Percentiles rank a stretch among this genome's conserved stretches.
Conservation (phyloP, 2,113 vertebrate genomes). For the Passer domesticus region DNA sequence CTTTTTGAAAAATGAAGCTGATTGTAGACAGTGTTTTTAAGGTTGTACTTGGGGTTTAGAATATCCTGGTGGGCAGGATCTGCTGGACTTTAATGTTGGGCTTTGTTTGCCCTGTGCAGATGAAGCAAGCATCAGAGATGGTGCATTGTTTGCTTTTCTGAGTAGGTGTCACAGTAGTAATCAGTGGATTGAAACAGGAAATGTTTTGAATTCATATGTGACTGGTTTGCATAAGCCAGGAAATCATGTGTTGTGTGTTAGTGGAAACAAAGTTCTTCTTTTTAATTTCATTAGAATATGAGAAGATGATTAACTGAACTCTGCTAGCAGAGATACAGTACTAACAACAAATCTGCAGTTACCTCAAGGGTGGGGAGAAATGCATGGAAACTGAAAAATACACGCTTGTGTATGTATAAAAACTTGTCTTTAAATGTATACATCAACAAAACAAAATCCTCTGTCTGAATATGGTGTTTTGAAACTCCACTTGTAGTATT, state of each 20-base stretch:
- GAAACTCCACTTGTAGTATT: neutral
- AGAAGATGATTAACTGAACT: neutral
- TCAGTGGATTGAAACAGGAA: slow-evolving; percentile 10
- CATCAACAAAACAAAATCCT: neutral
- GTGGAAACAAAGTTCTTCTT: neutral
- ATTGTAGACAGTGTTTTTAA: neutral
- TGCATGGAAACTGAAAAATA: neutral
- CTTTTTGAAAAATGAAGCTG: neutral
- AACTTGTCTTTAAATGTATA: neutral
- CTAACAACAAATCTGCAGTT: neutral
- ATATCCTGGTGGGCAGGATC: neutral
- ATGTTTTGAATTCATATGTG: neutral
- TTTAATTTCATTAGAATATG: neutral
- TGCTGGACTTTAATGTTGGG: neutral
- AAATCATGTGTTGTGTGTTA: neutral
- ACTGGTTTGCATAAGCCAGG: neutral
- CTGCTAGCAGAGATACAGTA: neutral
- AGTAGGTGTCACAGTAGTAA: neutral
- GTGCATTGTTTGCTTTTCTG: neutral
- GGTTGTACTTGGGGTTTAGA: neutral
- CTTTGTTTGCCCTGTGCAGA: neutral
- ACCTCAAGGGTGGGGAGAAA: neutral
- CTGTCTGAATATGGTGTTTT: neutral
- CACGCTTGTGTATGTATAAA: accelerated
- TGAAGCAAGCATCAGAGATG: neutral